These are phyloP conservation scores for Natrix natrix DNA, from an alignment of 2,797 vertebrate species.

Conservation along the genomic window DNA sequence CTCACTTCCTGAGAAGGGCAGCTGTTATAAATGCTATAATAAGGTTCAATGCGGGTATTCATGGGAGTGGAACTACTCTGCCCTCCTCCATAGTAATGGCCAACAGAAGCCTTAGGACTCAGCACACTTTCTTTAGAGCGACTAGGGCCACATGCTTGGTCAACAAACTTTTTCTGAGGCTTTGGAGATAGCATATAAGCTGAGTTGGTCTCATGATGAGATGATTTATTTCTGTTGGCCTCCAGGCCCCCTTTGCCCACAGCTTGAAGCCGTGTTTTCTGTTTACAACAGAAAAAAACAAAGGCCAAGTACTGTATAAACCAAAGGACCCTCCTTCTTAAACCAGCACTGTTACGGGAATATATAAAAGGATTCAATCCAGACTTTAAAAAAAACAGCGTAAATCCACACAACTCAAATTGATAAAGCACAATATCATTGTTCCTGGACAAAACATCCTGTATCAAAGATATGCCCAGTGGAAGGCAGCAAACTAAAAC, in stretches of 20 bases:
- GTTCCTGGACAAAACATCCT: constrained; percentile 80
- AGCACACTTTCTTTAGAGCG: constrained; percentile 85
- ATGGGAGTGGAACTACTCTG: constrained; percentile 92
- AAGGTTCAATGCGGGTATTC: constrained; percentile 94
- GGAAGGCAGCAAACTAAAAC: constrained; percentile 94
- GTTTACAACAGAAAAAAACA: constrained; percentile 84
- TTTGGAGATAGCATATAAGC: constrained; percentile 93
- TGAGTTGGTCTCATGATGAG: constrained; percentile 96
- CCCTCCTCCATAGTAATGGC: constrained; percentile 77
- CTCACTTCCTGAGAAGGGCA: constrained; percentile 82
- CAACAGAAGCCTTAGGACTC: constrained; percentile 79
- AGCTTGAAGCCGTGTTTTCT: constrained; percentile 90
- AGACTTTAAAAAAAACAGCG: constrained; percentile 93
- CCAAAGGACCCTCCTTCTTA: constrained; percentile 87
- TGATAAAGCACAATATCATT: constrained; percentile 88
- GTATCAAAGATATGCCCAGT: constrained; percentile 86
- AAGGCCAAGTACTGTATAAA: constrained; percentile 82
- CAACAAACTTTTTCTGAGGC: constrained; percentile 86
- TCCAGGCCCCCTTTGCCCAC: constrained; percentile 93
- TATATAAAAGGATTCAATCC: constrained; percentile 98
- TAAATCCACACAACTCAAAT: constrained; percentile 93
- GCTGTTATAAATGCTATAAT: constrained; percentile 96
- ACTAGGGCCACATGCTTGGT: constrained; percentile 91
- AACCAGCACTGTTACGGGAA: constrained; percentile 91
- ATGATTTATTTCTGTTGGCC: constrained; percentile 95